phyloP scores from a whole-genome alignment of 2,113 vertebrate species.

The Trematomus loennbergii region DNA sequence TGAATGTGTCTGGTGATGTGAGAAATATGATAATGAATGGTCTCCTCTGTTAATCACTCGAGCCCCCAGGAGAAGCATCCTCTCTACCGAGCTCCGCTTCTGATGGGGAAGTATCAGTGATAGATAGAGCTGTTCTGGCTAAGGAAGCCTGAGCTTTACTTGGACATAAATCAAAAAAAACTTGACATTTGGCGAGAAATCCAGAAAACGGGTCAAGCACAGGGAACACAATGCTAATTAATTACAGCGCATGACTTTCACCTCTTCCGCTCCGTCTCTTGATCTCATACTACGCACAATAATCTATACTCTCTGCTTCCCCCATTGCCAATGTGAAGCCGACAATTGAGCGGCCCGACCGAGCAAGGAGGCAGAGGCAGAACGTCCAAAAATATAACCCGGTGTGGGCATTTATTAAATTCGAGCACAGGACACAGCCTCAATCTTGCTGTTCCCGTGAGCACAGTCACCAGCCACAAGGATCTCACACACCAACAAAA shows the following conservation, averaged over 20 bases:
- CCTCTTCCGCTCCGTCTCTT: conserved; percentile 27
- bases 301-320: conserved; percentile 47
- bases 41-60: conserved; percentile 78
- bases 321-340: too few relatives aligned
- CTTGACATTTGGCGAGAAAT: conserved; percentile 59
- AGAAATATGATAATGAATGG: conserved; percentile 83
- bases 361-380: too few relatives aligned
- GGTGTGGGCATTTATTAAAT: too few relatives aligned
- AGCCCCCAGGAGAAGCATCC: conserved; percentile 59
- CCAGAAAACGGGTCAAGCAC: conserved; percentile 68
- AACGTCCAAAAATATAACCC: too few relatives aligned
- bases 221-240: conserved; percentile 67
- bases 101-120: conserved; percentile 66
- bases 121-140: conserved; percentile 67
- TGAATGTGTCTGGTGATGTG: conserved; percentile 82
- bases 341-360: too few relatives aligned
- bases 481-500: too few relatives aligned
- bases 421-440: too few relatives aligned
- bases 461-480: too few relatives aligned
- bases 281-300: conserved; percentile 39
- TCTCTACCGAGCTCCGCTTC: conserved; percentile 28
- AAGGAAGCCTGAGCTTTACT: conserved; percentile 55
- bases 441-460: too few relatives aligned
- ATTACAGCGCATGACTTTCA: conserved; percentile 67
- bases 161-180: conserved; percentile 71